Evolutionary conservation across 2,113 vertebrate genomes (phyloP).

Genomic region (Herpetotheres cachinnans): DNA sequence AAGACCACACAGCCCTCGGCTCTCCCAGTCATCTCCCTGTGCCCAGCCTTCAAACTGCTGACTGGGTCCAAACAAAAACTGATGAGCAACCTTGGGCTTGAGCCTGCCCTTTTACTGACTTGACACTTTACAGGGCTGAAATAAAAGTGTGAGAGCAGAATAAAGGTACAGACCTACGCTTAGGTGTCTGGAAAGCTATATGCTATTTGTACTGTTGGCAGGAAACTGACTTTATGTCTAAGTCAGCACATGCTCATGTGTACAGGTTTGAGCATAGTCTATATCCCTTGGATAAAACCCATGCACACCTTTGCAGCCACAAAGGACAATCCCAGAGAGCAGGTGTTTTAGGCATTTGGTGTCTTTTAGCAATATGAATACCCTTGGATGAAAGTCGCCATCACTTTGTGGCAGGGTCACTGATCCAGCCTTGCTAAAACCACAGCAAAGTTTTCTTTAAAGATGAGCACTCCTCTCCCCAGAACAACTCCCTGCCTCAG

Average conservation of each 20-base stretch:
- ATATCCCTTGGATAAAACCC: background rate
- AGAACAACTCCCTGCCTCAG: background rate
- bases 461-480: background rate
- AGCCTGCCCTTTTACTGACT: background rate
- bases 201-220: background rate
- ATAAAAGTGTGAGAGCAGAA: background rate
- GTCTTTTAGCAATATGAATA: background rate
- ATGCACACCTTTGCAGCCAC: background rate
- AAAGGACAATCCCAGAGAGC: background rate
- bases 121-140: background rate
- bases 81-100: background rate
- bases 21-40: background rate
- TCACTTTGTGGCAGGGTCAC: background rate
- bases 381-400: background rate
- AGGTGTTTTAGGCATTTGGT: background rate
- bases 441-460: background rate
- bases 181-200: background rate
- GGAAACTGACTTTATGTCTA: background rate
- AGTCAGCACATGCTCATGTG: background rate
- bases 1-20: background rate
- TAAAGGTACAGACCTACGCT: background rate
- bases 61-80: background rate
- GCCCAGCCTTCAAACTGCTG: background rate
- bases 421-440: background rate
- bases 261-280: background rate